These are phyloP conservation scores for Antennarius striatus DNA, from an alignment of 2,113 vertebrate species.

Conservation along the genomic window DNA sequence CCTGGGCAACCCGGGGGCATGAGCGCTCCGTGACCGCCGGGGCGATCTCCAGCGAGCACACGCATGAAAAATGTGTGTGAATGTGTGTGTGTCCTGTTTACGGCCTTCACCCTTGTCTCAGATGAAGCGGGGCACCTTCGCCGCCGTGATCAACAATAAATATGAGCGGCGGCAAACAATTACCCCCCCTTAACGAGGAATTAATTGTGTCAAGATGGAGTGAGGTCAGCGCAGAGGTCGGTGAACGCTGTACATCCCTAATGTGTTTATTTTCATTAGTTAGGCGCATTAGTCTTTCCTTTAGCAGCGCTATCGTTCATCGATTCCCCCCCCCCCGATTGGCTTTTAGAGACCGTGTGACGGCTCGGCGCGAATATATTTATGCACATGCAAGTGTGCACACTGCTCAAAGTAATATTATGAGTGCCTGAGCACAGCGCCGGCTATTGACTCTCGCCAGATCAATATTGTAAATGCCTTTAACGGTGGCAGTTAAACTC, in stretches of 20 bases:
- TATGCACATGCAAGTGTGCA: constrained; percentile 46
- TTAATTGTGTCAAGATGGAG: constrained; percentile 83
- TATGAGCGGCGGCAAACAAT: constrained; percentile 82
- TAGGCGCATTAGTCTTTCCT: constrained; percentile 88
- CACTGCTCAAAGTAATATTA: constrained; percentile 89
- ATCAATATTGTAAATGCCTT: constrained; percentile 86
- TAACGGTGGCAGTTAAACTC: constrained; percentile 84
- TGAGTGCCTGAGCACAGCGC: constrained; percentile 87
- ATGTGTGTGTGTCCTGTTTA: constrained; percentile 16
- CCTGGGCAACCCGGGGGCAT: constrained; percentile 49
- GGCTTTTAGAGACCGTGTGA: constrained; percentile 40
- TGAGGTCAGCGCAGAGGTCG: constrained; percentile 72
- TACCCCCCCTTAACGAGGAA: constrained; percentile 79
- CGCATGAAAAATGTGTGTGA: not conserved
- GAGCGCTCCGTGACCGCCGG: constrained; percentile 31
- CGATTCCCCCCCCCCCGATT: constrained; percentile 73
- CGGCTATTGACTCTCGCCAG: constrained; percentile 87
- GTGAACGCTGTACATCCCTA: constrained; percentile 74
- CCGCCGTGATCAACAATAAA: constrained; percentile 80
- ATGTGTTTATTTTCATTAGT: constrained; percentile 89
- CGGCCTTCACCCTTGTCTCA: constrained; percentile 27
- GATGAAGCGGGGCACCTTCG: constrained; percentile 73
- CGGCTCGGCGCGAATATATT: constrained; percentile 46
- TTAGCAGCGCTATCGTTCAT: constrained; percentile 87
- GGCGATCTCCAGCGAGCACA: constrained; percentile 23